Conservation (phyloP, 2,797 vertebrate species). For the Sitta carolinensis region DNA sequence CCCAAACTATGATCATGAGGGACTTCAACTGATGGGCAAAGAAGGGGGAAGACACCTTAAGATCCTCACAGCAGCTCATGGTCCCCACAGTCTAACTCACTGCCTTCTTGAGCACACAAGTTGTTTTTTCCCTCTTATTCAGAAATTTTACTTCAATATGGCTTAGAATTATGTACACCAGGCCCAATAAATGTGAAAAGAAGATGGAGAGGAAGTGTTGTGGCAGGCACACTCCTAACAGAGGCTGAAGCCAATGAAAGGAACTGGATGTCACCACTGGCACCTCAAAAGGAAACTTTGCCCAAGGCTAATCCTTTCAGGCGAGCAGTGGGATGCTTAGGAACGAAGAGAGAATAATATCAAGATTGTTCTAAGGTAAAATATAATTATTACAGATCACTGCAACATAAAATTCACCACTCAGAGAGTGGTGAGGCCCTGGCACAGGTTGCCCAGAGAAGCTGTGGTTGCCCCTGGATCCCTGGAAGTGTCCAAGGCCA, state of each 20-base stretch:
- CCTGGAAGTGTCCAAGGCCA: background rate
- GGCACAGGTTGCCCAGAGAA: background rate
- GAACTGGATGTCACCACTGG: background rate
- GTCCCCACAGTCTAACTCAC: background rate
- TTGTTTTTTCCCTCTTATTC: background rate
- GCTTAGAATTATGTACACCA: background rate
- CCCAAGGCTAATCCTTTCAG: background rate
- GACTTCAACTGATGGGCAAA: background rate
- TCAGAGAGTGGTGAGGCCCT: background rate
- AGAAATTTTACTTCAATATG: background rate
- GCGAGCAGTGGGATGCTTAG: background rate
- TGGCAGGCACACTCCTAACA: background rate
- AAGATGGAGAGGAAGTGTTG: background rate
- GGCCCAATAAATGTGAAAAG: accelerated
- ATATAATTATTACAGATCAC: background rate
- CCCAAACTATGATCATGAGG: background rate
- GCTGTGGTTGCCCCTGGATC: background rate
- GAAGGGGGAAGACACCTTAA: background rate
- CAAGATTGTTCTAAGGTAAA: background rate
- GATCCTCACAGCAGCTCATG: background rate
- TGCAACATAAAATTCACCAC: background rate
- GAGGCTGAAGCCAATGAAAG: background rate
- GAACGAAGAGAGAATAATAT: background rate
- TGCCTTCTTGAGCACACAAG: accelerated
- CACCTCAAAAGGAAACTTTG: background rate